Conservation (phyloP, 2,797 vertebrate genomes). For the Cottoperca gobio region DNA sequence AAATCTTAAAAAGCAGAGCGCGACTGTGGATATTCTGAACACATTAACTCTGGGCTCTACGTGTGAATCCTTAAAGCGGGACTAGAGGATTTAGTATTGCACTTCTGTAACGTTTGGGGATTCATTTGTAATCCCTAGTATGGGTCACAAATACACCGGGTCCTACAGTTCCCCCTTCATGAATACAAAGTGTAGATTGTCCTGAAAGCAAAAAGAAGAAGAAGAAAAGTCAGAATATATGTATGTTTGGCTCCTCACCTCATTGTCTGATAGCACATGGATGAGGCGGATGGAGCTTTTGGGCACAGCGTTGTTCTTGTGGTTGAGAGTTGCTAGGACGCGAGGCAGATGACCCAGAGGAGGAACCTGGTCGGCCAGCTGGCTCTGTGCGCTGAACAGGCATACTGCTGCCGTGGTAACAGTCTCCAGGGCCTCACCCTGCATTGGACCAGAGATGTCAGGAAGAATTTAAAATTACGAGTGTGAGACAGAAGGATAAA, state of each 20-base stretch:
- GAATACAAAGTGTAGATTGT: background rate
- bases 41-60: no score
- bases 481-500: background rate
- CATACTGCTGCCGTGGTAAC: slow-evolving; percentile 95
- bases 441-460: slow-evolving; percentile 9
- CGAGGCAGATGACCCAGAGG: slow-evolving; percentile 96
- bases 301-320: slow-evolving; percentile 96
- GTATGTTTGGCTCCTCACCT: slow-evolving; percentile 82
- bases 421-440: slow-evolving; percentile 97
- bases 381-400: slow-evolving; percentile 94
- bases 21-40: background rate
- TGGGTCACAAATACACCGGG: background rate
- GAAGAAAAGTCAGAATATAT: background rate
- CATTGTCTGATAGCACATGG: slow-evolving; percentile 95
- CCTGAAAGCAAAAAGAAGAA: no score
- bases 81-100: background rate
- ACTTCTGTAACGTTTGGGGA: background rate
- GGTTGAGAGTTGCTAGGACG: slow-evolving; percentile 93
- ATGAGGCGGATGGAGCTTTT: slow-evolving; percentile 97
- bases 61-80: background rate
- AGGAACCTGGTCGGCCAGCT: slow-evolving; percentile 98
- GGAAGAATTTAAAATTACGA: background rate
- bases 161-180: background rate
- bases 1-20: background rate
- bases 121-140: background rate